Evolutionary conservation across 2,888 invertebrate genomes (phyloP).

Genomic region (Chrysina gloriosa): DNA sequence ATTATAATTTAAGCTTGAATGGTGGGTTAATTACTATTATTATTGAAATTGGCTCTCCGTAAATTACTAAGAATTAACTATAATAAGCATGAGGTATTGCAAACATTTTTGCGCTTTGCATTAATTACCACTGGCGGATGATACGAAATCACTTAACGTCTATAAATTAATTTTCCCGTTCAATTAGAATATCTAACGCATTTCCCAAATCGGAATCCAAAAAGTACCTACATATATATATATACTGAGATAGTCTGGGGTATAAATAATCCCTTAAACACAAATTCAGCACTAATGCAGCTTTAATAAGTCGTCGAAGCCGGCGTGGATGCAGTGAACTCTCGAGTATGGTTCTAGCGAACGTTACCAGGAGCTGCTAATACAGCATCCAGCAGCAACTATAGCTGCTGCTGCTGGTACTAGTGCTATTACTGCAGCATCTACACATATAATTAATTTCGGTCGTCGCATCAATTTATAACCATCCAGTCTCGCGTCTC

Average conservation of each 20-base stretch:
- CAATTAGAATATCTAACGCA: conserved; percentile 22
- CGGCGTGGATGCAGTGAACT: not conserved
- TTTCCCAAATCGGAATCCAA: conserved; percentile 9
- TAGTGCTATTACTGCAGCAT: conserved; percentile 16
- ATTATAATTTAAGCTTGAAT: too few relatives aligned
- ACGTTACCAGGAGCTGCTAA: conserved; percentile 5
- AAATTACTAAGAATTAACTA: too few relatives aligned
- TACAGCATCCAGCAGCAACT: conserved; percentile 15
- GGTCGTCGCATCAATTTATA: conserved; percentile 53
- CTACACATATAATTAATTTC: conserved; percentile 51
- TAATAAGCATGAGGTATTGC: too few relatives aligned
- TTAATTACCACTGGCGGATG: too few relatives aligned
- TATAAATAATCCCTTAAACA: conserved; percentile 32
- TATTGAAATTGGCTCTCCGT: too few relatives aligned
- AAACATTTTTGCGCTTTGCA: too few relatives aligned
- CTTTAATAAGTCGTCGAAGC: conserved; percentile 32
- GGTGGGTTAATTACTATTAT: too few relatives aligned
- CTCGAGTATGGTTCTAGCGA: conserved; percentile 12
- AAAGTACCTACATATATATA: conserved; percentile 4
- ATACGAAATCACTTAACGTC: not conserved
- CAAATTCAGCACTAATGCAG: conserved; percentile 36
- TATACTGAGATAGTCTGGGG: conserved; percentile 19
- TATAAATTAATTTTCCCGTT: conserved; percentile 16
- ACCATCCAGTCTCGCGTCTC: conserved; percentile 51
- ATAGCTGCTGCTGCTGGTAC: not conserved